These are phyloP conservation scores for Monopterus albus DNA, from an alignment of 2,113 vertebrate species.

Conservation along the genomic window DNA sequence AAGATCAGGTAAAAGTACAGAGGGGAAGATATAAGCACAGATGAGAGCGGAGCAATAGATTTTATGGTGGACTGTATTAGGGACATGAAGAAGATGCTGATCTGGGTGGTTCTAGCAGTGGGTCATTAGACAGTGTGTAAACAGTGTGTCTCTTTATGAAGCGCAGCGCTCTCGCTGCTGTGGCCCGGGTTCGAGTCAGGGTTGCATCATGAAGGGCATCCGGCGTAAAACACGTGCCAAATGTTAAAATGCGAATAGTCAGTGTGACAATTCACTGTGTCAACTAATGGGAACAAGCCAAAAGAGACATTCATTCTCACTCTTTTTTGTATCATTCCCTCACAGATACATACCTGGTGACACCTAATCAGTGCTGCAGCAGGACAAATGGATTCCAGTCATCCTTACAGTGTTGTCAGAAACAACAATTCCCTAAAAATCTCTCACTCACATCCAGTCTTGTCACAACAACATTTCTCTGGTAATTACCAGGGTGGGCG, in stretches of 20 bases:
- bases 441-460: constrained; percentile 43
- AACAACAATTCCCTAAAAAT: constrained; percentile 81
- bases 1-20: constrained; percentile 7
- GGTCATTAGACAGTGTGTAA: constrained; percentile 76
- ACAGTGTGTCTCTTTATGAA: constrained; percentile 70
- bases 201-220: too few species aligned
- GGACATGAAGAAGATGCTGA: constrained; percentile 38
- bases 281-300: too few species aligned
- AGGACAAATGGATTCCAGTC: constrained; percentile 82
- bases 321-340: constrained; percentile 41
- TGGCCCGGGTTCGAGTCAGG: too few species aligned
- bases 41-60: constrained; percentile 5
- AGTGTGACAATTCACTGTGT: too few species aligned
- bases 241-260: too few species aligned
- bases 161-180: too few species aligned
- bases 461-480: constrained; percentile 84
- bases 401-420: constrained; percentile 77
- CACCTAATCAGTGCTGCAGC: constrained; percentile 75
- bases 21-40: not conserved
- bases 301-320: too few species aligned
- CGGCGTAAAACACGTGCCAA: too few species aligned
- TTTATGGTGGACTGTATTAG: constrained; percentile 34
- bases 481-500: constrained; percentile 83
- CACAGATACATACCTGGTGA: constrained; percentile 68
- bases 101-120: constrained; percentile 69